phyloP scores from a whole-genome alignment of 2,113 vertebrate species.

The Vulpes lagopus region DNA sequence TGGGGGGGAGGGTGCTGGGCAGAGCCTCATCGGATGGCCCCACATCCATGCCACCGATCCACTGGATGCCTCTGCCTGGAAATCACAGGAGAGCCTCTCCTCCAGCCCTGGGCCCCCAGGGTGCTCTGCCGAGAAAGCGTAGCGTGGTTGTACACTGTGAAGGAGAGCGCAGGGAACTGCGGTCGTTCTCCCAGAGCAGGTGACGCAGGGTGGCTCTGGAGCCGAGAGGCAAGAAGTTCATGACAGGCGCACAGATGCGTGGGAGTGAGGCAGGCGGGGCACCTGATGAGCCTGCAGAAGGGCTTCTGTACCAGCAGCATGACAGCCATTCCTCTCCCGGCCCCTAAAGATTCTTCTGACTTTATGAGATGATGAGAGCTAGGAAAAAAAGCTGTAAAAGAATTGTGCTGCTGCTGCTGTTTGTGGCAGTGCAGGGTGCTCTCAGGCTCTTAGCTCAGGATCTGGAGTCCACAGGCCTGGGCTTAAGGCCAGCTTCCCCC shows the following conservation, averaged over 20 bases:
- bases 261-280: not conserved
- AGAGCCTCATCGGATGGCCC: not conserved
- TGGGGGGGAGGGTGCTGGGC: rapidly evolving
- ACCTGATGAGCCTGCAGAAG: rapidly evolving
- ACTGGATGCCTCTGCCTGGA: rapidly evolving
- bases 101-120: not conserved
- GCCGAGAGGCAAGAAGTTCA: not conserved
- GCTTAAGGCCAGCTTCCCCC: too few species aligned
- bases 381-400: not conserved
- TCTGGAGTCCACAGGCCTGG: not conserved
- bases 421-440: not conserved
- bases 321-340: not conserved
- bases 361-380: not conserved
- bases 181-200: not conserved
- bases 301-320: not conserved
- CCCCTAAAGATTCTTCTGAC: not conserved
- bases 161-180: not conserved
- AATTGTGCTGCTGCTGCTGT: not conserved
- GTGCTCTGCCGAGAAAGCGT: not conserved
- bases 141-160: too few species aligned
- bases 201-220: not conserved
- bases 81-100: not conserved
- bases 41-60: not conserved
- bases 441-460: not conserved
- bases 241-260: rapidly evolving